A percentile compares a stretch with the other conserved stretches of the same genome.
Conservation (phyloP, 2,888 invertebrate species). For the Sesia bembeciformis region DNA sequence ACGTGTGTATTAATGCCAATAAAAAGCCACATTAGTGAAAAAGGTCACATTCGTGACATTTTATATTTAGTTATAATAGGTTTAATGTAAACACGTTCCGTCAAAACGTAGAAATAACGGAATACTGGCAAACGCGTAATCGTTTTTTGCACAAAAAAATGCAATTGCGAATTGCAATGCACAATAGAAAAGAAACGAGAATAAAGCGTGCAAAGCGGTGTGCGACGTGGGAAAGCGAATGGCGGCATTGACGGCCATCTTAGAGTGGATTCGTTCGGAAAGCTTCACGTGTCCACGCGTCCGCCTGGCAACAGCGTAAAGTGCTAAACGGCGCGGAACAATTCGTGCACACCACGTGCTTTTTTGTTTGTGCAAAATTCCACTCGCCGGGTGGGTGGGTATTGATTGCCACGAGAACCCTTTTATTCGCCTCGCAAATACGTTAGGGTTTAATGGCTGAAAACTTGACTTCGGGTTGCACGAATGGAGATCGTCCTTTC, state of each 20-base stretch:
- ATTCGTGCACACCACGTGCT: constrained; percentile 60
- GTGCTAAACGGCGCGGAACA: constrained; percentile 63
- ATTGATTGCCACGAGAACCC: constrained; percentile 33
- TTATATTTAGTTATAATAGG: too few species aligned
- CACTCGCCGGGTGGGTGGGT: constrained; percentile 30
- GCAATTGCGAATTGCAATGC: constrained; percentile 39
- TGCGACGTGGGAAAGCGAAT: constrained; percentile 72
- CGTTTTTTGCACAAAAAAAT: constrained; percentile 22
- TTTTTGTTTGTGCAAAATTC: constrained; percentile 65
- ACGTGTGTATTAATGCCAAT: constrained; percentile 29
- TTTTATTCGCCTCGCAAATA: constrained; percentile 3
- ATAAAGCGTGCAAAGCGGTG: constrained; percentile 46
- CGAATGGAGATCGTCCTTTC: too few species aligned
- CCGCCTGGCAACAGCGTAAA: constrained; percentile 61
- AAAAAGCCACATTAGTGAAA: too few species aligned
- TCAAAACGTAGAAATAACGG: neutral
- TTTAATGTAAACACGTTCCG: neutral
- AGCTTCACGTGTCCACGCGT: constrained; percentile 62
- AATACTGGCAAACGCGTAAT: neutral
- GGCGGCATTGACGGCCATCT: constrained; percentile 61
- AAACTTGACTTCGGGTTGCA: neutral
- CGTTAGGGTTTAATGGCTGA: neutral
- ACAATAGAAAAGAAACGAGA: constrained; percentile 54
- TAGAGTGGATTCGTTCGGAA: constrained; percentile 54
- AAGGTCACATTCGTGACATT: too few species aligned